Conservation (phyloP, 2,888 invertebrate genomes). For the Spodoptera littoralis region DNA sequence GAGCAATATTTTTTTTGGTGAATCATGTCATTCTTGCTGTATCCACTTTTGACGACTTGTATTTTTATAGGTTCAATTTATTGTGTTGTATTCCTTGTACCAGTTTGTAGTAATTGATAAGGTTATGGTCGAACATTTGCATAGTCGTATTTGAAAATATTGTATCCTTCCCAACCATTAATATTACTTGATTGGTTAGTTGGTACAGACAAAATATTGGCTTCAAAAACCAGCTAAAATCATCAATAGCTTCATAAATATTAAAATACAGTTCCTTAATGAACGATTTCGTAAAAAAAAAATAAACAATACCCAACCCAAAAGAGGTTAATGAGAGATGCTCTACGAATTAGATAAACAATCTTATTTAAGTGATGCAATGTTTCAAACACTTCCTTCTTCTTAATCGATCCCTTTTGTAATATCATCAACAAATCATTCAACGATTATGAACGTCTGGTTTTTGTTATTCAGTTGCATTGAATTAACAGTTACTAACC, state of each 20-base stretch:
- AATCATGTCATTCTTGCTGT: conserved; percentile 1
- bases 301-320: conserved; percentile 12
- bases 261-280: neutral
- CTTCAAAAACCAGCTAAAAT: neutral
- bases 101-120: too few species aligned
- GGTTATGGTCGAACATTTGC: too few species aligned
- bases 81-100: too few species aligned
- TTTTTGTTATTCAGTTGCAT: conserved; percentile 33
- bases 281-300: conserved; percentile 1
- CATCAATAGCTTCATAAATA: neutral
- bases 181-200: too few species aligned
- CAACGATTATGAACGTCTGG: conserved; percentile 27
- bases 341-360: conserved; percentile 21
- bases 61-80: too few species aligned
- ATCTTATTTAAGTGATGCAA: conserved; percentile 27
- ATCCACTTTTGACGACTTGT: too few species aligned
- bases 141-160: too few species aligned
- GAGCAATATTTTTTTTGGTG: conserved; percentile 8
- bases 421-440: conserved; percentile 31
- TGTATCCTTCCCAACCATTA: too few species aligned
- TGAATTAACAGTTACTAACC: conserved; percentile 25
- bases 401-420: conserved; percentile 17
- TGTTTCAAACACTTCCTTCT: conserved; percentile 1
- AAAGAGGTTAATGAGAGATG: conserved; percentile 23
- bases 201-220: too few species aligned